Conservation (phyloP, 2,888 invertebrate species). For the Apotomis capreana region DNA sequence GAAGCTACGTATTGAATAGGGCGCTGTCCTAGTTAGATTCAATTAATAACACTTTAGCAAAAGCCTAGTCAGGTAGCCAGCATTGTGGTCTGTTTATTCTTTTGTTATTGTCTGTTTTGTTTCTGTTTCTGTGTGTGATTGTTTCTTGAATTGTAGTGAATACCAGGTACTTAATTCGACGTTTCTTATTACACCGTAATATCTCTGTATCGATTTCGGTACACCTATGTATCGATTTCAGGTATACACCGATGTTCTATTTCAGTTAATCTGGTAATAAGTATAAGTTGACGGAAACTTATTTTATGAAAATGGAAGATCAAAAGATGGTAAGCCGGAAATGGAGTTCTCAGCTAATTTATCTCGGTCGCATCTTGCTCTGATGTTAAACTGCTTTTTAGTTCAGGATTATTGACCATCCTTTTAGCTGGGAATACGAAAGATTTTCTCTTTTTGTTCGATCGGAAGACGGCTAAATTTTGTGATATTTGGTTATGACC, state of each 20-base stretch:
- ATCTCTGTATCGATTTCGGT: too few relatives aligned
- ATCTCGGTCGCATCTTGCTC: slow-evolving; percentile 11
- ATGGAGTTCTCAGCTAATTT: slow-evolving; percentile 22
- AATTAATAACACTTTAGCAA: slow-evolving; percentile 39
- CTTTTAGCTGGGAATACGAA: slow-evolving; percentile 1
- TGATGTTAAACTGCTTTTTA: slow-evolving; percentile 23
- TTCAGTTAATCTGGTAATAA: too few relatives aligned
- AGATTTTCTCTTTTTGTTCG: neutral
- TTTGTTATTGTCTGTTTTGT: neutral
- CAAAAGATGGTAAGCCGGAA: slow-evolving; percentile 16
- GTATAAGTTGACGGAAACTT: neutral
- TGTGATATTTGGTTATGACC: neutral
- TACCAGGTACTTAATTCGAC: too few relatives aligned
- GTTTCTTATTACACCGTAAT: too few relatives aligned
- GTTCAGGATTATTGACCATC: slow-evolving; percentile 4
- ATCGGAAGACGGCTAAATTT: neutral
- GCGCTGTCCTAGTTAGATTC: slow-evolving; percentile 35
- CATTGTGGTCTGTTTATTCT: slow-evolving; percentile 24
- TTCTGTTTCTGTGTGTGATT: too few relatives aligned
- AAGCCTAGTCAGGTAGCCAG: slow-evolving; percentile 26
- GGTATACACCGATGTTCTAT: too few relatives aligned
- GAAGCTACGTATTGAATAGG: slow-evolving; percentile 31
- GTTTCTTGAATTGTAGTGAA: too few relatives aligned
- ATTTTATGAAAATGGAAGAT: slow-evolving; percentile 17
- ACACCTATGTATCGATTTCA: too few relatives aligned